Evolutionary conservation across 2,888 invertebrate genomes (phyloP).

Genomic region (Alloplasta piceator): DNA sequence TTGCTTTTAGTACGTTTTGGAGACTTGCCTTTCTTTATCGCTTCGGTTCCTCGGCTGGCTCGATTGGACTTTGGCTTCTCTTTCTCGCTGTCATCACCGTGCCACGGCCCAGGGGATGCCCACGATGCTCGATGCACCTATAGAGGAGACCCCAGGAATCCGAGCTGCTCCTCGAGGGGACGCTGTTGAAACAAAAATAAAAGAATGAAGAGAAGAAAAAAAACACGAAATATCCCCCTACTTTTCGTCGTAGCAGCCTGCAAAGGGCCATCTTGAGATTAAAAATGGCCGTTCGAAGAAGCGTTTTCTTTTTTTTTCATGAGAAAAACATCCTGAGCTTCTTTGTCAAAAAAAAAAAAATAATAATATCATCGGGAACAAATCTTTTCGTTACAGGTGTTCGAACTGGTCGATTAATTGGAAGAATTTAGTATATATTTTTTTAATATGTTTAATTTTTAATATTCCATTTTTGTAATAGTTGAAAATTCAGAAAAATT

Average conservation of each 20-base stretch:
- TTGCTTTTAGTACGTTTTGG: constrained; percentile 23
- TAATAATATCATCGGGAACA: too few species aligned
- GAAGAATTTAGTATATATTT: too few species aligned
- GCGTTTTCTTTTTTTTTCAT: background rate
- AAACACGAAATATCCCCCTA: constrained; percentile 13
- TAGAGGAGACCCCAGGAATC: too few species aligned
- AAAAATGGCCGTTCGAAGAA: constrained; percentile 22
- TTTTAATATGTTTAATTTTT: too few species aligned
- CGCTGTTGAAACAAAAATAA: too few species aligned
- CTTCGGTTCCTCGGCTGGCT: constrained; percentile 45
- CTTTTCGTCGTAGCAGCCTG: too few species aligned
- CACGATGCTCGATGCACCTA: constrained; percentile 47
- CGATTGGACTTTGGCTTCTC: constrained; percentile 58
- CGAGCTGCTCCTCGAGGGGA: constrained; percentile 17
- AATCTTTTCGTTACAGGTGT: too few species aligned
- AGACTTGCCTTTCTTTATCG: constrained; percentile 48
- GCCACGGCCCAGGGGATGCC: background rate
- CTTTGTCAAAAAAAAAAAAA: background rate
- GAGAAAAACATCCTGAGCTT: too few species aligned
- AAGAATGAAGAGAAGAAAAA: too few species aligned
- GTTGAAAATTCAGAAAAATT: too few species aligned
- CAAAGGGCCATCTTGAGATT: constrained; percentile 19
- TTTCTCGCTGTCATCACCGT: constrained; percentile 52
- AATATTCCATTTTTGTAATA: too few species aligned
- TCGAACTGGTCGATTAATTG: too few species aligned